Percentiles rank a stretch among this genome's conserved stretches.
phyloP scores from a whole-genome alignment of 2,797 vertebrate species.

The Podarcis siculus region DNA sequence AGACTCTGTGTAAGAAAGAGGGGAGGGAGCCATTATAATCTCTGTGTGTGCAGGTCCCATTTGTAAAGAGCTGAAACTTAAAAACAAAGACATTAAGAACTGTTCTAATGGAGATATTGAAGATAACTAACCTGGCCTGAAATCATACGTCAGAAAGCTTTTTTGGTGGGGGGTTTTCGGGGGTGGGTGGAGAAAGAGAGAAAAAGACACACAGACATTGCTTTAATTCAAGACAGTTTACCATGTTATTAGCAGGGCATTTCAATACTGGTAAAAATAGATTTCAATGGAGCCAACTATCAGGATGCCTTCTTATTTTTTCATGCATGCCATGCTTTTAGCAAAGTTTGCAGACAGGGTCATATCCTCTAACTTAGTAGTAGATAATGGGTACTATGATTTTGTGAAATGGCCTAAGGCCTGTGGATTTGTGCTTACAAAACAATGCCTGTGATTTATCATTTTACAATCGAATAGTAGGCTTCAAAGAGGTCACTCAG shows the following conservation, averaged over 20 bases:
- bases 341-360: background rate
- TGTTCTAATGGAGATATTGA: background rate
- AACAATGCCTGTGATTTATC: background rate
- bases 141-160: conserved; percentile 25
- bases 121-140: conserved; percentile 36
- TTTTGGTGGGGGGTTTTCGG: background rate
- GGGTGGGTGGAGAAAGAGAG: background rate
- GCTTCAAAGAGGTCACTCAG: background rate
- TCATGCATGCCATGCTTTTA: background rate
- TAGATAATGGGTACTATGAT: background rate
- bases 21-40: conserved; percentile 6
- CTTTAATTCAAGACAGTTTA: background rate
- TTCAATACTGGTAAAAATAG: too few relatives aligned
- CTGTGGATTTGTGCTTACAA: background rate
- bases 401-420: background rate
- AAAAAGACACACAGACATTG: background rate
- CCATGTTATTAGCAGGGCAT: background rate
- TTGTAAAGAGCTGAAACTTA: background rate
- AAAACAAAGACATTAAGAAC: background rate
- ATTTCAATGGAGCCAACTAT: background rate
- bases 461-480: background rate
- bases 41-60: background rate
- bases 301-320: too few relatives aligned
- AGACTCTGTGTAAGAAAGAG: conserved; percentile 80
- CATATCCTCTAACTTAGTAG: background rate